phyloP scores from a whole-genome alignment of 2,113 vertebrate genomes.

The Melanotaenia duboulayi region DNA sequence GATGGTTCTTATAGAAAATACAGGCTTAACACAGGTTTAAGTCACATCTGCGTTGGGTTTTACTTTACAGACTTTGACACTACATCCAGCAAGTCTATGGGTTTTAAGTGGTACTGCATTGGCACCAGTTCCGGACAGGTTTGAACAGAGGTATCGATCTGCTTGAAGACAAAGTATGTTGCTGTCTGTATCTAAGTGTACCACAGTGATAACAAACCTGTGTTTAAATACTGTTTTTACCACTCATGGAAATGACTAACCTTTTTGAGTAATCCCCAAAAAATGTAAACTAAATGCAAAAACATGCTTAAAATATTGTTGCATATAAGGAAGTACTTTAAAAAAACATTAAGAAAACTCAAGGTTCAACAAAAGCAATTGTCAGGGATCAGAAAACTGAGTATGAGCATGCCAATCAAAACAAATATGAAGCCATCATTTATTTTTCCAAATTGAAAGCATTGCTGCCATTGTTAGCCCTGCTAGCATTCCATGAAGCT shows the following conservation, averaged over 20 bases:
- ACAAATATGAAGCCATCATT: too few relatives aligned
- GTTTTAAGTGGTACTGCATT: not conserved
- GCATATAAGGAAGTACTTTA: too few relatives aligned
- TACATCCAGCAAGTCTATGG: not conserved
- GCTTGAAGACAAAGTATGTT: not conserved
- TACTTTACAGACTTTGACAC: not conserved
- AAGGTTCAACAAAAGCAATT: too few relatives aligned
- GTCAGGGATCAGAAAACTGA: too few relatives aligned
- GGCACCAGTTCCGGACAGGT: not conserved
- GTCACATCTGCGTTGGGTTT: not conserved
- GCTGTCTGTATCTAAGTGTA: not conserved
- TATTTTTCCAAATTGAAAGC: too few relatives aligned
- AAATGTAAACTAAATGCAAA: not conserved
- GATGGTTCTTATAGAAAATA: not conserved
- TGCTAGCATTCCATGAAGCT: too few relatives aligned
- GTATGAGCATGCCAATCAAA: too few relatives aligned
- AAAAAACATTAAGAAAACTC: too few relatives aligned
- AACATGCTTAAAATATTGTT: too few relatives aligned
- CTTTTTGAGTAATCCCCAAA: not conserved
- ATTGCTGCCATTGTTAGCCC: too few relatives aligned
- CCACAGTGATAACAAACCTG: not conserved
- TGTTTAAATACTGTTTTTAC: not conserved
- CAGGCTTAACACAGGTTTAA: not conserved
- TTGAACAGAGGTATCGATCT: not conserved
- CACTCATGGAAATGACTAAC: not conserved